Base-by-base conservation (phyloP, 2,113 vertebrate species). In the Suncus etruscus region DNA sequence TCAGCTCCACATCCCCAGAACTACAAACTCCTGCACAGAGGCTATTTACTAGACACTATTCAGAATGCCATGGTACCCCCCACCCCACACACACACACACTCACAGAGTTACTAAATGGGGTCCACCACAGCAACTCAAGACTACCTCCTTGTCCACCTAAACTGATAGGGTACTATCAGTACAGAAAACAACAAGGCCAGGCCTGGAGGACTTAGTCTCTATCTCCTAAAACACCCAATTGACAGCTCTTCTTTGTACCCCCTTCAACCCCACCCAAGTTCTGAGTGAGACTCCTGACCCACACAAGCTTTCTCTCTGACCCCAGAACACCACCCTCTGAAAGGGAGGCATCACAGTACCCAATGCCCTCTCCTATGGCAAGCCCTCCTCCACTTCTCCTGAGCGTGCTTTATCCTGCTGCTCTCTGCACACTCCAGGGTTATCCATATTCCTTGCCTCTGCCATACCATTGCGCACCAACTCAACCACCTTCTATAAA, bases 231-330 rank as follows among this genome's bases (percentile, higher is more conserved):
- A 31, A 4, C 3, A 47, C 2, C 51, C 14, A 77, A 31, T 10
- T 2, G 8, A 45, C 6, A 61, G 3, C 1, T n/a, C 8, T 0
- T 29, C 39, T 14, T 11, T 25, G 11, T 12, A 0, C 24, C 24
- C 20, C 24, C 20, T 3, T 24, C 48, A 58, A 12, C 20, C 29
- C n/a, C 39, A 54, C 24, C 2, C 31, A 39, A 1, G 1, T 50
- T 68, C 20, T 0, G 15, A 16, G 54, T 0, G 15, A 16, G 54
- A 73, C 16, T 39, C 48, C 39, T 31, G 25, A 18, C 81, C 24
- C 16, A 70, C 39, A 29, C 45, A 31, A 31, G 39, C 24, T 50
- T 83, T 45, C 27, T 25, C 2, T 15, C 32, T 69, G 24, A 29
- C 32, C 27, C 27, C 66, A 68, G 54, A 65, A 18, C 6, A 65